phyloP scores from a whole-genome alignment of 64 coral and sea anemone genomes.

The Orbicella faveolata region DNA sequence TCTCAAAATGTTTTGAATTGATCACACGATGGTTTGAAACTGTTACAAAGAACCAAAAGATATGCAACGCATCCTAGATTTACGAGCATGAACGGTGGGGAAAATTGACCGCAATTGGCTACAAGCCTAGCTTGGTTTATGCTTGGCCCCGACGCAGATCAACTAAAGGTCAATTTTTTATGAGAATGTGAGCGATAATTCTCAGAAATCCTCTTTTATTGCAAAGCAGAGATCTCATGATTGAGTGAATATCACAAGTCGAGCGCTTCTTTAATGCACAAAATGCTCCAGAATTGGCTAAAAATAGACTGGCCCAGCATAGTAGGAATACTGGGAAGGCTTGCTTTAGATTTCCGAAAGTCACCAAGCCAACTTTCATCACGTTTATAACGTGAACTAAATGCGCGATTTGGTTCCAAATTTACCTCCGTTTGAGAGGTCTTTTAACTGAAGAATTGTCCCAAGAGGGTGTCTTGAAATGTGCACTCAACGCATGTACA shows the following conservation, averaged over 20 bases:
- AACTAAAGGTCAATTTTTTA: conserved; percentile 3
- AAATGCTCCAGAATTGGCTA: neutral
- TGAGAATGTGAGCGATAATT: conserved; percentile 8
- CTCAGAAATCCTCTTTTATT: conserved; percentile 3
- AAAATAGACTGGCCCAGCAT: neutral
- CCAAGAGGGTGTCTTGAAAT: conserved; percentile 10
- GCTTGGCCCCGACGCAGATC: neutral
- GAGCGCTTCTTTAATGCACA: neutral
- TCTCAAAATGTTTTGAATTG: neutral
- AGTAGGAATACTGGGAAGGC: neutral
- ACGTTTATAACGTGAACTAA: neutral
- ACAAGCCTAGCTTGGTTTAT: neutral
- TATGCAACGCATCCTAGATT: neutral
- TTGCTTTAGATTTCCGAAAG: neutral
- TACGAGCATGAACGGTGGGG: neutral
- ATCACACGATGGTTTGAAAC: neutral
- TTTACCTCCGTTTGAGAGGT: conserved; percentile 11
- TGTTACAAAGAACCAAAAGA: neutral
- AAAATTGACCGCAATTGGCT: neutral
- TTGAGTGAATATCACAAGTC: neutral
- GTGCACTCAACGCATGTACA: neutral
- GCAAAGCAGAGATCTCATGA: neutral
- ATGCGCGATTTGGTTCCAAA: conserved; percentile 9
- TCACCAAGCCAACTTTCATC: neutral
- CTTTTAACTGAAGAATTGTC: neutral